These are phyloP conservation scores for Rhynchomys soricoides DNA, from an alignment of 2,113 vertebrate genomes.

Conservation along the genomic window DNA sequence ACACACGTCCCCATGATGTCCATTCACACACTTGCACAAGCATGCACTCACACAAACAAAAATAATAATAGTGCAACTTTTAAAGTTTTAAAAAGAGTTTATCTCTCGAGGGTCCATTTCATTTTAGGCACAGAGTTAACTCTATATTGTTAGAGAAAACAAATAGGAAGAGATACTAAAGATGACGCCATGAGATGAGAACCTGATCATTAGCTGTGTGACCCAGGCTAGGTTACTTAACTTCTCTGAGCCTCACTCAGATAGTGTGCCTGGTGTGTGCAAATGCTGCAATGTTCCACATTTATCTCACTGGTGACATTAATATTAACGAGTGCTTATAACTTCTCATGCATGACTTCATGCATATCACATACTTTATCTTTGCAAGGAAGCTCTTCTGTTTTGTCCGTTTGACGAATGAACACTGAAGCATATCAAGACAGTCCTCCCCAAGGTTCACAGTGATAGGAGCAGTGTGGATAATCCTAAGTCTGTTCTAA, in stretches of 20 bases:
- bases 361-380: background rate
- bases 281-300: background rate
- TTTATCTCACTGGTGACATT: background rate
- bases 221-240: background rate
- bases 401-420: background rate
- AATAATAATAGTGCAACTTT: too few species aligned
- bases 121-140: conserved; percentile 38
- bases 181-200: background rate
- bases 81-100: background rate
- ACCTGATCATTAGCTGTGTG: background rate
- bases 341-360: background rate
- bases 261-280: background rate
- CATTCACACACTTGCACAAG: background rate
- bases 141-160: conserved; percentile 1
- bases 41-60: background rate
- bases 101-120: conserved; percentile 46
- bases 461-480: background rate
- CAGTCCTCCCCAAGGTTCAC: background rate
- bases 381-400: background rate
- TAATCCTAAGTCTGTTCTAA: background rate
- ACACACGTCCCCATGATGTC: fast-evolving
- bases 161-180: conserved; percentile 25
- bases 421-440: background rate
- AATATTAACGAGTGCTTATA: background rate
- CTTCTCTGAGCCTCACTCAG: background rate